Percentiles rank a stretch among this genome's conserved stretches.
Conservation (phyloP, 1,140 invertebrate species). For the Heliothis subflexa region DNA sequence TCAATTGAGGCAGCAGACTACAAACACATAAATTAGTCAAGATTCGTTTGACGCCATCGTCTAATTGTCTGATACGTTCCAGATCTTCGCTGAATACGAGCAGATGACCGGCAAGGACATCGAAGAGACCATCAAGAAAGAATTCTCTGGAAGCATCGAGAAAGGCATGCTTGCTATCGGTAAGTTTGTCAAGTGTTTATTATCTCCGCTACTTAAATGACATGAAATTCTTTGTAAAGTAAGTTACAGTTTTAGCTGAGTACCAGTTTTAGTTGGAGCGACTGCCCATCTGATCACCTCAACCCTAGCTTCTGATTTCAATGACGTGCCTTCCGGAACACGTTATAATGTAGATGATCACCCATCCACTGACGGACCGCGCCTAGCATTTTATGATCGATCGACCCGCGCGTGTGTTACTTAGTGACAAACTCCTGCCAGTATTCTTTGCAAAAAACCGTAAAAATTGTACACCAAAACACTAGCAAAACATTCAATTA, state of each 20-base stretch:
- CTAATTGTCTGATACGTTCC: constrained; percentile 54
- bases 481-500: constrained; percentile 35
- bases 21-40: constrained; percentile 53
- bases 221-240: not conserved
- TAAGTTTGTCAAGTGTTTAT: constrained; percentile 83
- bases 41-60: constrained; percentile 25
- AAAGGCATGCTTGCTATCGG: constrained; percentile 95
- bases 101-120: constrained; percentile 92
- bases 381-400: no score
- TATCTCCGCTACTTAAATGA: constrained; percentile 7
- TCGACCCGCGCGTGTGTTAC: no score
- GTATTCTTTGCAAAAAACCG: no score
- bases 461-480: not conserved
- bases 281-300: no score
- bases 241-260: not conserved
- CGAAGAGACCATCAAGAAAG: constrained; percentile 94
- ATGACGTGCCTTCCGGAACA: no score
- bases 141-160: constrained; percentile 95
- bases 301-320: no score
- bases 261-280: no score
- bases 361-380: no score
- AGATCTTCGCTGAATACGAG: constrained; percentile 94
- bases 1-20: constrained; percentile 47
- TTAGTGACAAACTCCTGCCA: no score
- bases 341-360: no score